Percentiles rank a stretch among this genome's conserved stretches.
phyloP scores from a whole-genome alignment of 2,113 vertebrate genomes.

The Scopus umbretta region DNA sequence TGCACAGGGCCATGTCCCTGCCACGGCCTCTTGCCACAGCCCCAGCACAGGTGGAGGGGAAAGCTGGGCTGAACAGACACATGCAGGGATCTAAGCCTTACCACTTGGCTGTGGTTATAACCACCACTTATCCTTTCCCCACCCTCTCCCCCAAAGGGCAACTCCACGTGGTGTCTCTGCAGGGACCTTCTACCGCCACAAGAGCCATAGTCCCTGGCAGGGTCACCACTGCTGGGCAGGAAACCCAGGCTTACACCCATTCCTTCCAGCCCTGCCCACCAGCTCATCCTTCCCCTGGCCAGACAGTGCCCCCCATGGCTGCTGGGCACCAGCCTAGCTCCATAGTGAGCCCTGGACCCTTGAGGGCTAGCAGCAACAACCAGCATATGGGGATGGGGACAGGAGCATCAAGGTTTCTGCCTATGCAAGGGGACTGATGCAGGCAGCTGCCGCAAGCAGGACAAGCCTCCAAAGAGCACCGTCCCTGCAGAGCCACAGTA shows the following conservation, averaged over 20 bases:
- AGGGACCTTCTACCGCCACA: background rate
- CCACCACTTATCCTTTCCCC: background rate
- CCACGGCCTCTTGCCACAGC: background rate
- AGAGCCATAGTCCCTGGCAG: background rate
- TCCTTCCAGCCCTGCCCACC: background rate
- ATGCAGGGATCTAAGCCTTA: fast-evolving
- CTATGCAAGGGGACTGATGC: background rate
- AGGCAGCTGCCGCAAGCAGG: background rate
- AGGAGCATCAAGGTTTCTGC: background rate
- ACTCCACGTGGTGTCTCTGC: fast-evolving
- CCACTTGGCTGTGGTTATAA: fast-evolving
- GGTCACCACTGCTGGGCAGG: background rate
- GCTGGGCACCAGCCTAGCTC: background rate
- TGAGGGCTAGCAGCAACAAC: fast-evolving
- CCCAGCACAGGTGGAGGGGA: fast-evolving
- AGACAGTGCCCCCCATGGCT: background rate
- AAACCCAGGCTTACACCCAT: background rate
- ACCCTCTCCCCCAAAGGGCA: background rate
- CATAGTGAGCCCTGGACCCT: background rate
- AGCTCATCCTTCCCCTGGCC: background rate
- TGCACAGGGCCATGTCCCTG: background rate
- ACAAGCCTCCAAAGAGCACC: background rate
- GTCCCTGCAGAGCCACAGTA: background rate
- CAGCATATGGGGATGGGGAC: fast-evolving
- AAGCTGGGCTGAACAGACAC: background rate